Base-by-base conservation (phyloP, 1,140 invertebrate genomes). In the Caerostris extrusa region DNA sequence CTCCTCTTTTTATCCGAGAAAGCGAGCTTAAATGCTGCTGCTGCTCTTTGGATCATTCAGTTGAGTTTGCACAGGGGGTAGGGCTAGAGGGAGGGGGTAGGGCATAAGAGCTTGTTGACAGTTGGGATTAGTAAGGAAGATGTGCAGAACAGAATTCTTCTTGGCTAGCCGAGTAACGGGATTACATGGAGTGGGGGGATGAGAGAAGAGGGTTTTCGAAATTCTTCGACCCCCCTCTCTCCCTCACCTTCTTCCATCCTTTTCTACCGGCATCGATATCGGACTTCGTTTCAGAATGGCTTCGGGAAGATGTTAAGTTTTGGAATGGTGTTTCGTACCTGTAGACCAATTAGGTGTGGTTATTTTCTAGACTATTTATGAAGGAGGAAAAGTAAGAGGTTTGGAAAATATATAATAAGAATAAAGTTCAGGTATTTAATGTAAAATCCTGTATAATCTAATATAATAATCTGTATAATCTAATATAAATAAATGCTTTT, bases 101-200 rank as follows among this genome's bases (percentile, higher is more conserved):
- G 53, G 83, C 7, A 89, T 89, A 93, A 93, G 86, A 93, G 92
- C 85, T 81, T 93, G 92, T 93, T 93, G 92, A 93, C 92, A 93
- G 85, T 93, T 64, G 85, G 92, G 92, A 93, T 93, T 93, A 93
- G 92, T 81, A 55, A 93, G 91, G 85, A 93, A 93, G 92, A 93
- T 77, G 92, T 88, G 86, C 92, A 67, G 67, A 93, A 93, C 83
- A 81, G 85, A 53, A 89, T 93, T 93, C 91, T 93, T 86, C 82
- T 93, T 93, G 82, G 91, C 82, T 93, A 87, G 82, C 61, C 82
- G 64, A 81, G 86, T 88, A 93, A 81, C 64, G 71, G 92, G 92
- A 93, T 93, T 93, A 93, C 92, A 93, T 19, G 53, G 55, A 34
- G 6, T 17, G 34, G 77, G 58, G 82, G 3, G 55, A 12, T 61